Evolutionary conservation across 2,797 vertebrate genomes (phyloP).

Genomic region (Euthynnus affinis): DNA sequence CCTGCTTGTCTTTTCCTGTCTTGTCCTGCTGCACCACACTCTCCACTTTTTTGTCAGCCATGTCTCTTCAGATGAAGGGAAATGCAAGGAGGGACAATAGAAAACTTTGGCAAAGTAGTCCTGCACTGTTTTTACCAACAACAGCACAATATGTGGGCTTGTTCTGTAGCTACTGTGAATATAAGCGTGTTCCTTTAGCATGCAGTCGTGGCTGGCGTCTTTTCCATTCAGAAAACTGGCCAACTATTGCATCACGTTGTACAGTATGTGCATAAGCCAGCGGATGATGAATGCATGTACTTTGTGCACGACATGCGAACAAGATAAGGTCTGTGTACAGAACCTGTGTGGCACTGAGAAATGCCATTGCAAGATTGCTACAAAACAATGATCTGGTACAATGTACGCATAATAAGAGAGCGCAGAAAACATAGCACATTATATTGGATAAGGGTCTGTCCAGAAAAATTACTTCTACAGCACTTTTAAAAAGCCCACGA

Average conservation of each 20-base stretch:
- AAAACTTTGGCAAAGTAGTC: slow-evolving; percentile 48
- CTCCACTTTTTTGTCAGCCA: slow-evolving; percentile 69
- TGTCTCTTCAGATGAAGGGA: slow-evolving; percentile 68
- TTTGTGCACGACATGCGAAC: slow-evolving; percentile 32
- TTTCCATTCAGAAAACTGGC: not conserved
- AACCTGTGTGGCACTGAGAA: not conserved
- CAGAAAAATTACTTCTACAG: not conserved
- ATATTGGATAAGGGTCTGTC: not conserved
- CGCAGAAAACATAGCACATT: slow-evolving; percentile 1
- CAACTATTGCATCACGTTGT: slow-evolving; percentile 30
- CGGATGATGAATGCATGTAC: slow-evolving; percentile 20
- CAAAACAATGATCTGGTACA: slow-evolving; percentile 14
- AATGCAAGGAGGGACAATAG: slow-evolving; percentile 53
- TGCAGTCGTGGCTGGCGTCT: slow-evolving; percentile 17
- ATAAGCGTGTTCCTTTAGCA: slow-evolving; percentile 23
- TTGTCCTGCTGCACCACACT: slow-evolving; percentile 55
- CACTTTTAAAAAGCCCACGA: not conserved
- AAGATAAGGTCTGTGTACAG: slow-evolving; percentile 31
- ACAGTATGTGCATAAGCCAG: slow-evolving; percentile 12
- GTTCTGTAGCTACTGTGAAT: slow-evolving; percentile 13
- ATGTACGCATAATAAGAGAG: not conserved
- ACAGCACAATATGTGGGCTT: slow-evolving; percentile 14
- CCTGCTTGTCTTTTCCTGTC: slow-evolving; percentile 63
- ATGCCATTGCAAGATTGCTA: not conserved
- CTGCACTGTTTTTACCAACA: slow-evolving; percentile 27